Percentiles rank a stretch among this genome's conserved stretches.
These are phyloP conservation scores for Parnassius apollo DNA, from an alignment of 2,888 invertebrate species.

Conservation along the genomic window DNA sequence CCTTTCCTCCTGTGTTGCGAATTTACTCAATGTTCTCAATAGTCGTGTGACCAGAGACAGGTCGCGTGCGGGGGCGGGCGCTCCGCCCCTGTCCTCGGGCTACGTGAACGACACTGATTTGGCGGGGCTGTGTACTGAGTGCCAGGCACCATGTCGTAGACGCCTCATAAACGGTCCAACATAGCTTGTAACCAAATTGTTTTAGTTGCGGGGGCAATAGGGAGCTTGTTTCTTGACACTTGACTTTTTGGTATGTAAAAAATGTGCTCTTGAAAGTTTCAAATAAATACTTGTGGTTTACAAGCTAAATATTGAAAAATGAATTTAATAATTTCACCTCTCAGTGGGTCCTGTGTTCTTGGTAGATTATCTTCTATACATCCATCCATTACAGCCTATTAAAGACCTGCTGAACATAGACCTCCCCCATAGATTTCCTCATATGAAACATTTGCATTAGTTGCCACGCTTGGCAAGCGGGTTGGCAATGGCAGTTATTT, in stretches of 20 bases:
- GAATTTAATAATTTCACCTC: no score
- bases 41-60: slow-evolving; percentile 31
- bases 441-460: no score
- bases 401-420: no score
- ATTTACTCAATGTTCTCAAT: slow-evolving; percentile 10
- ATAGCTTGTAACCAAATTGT: background rate
- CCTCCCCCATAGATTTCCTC: no score
- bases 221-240: slow-evolving; percentile 20
- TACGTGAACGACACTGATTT: slow-evolving; percentile 55
- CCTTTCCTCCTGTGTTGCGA: background rate
- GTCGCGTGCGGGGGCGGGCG: slow-evolving; percentile 40
- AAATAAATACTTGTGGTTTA: no score
- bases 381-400: no score
- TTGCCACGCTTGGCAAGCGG: no score
- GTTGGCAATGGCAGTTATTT: no score
- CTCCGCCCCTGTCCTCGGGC: slow-evolving; percentile 58
- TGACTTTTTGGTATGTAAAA: background rate
- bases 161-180: slow-evolving; percentile 9
- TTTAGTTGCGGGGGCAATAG: slow-evolving; percentile 15
- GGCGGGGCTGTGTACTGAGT: slow-evolving; percentile 46
- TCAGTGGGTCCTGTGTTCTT: no score
- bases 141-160: slow-evolving; percentile 13
- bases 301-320: no score
- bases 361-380: no score
- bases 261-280: no score